Evolutionary conservation across 1,140 invertebrate species (phyloP), one percentile per base, ranked within the genome.

Genomic region (Heliconius melpomene): DNA sequence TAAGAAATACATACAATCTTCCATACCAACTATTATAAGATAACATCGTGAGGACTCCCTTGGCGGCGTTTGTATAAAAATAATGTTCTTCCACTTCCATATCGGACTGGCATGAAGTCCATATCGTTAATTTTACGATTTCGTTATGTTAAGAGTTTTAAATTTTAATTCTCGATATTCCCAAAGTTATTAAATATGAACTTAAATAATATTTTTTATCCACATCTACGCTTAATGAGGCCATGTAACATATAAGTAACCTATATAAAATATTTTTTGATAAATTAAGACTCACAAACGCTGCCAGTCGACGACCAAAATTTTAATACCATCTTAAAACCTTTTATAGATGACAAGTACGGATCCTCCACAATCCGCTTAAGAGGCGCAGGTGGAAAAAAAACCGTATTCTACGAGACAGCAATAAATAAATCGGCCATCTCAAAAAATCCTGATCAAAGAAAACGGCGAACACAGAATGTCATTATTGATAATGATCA

Each of bases 71-170:
- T 71, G 46, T 74, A 75, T 79, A 20, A 79, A 75, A 79, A 75
- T 79, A 79, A 79, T 40, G 78, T 75, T 20, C 29, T 32, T 50
- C 57, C 46, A 18, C 57, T 79, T 79, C 54, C 66, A 79, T 72
- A 75, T 79, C 78, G 38, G 74, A 54, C 13, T 54, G 50, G 71
- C 73, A 71, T 71, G 78, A 40, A 54, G 72, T 79, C 78, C 73
- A 54, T 79, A 75, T 79, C 78, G 74, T 79, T 74, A 79, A 79
- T 79, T 79, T 60, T 75, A 75, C 38, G 72, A 74, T 52, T 38
- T 20, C 23, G 11, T 54, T 50, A 23, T 26, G 29, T 79, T 79
- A 75, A 38, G 57, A 60, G 8, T 60, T 60, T 60, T 23, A 7
- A 23, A 60, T 23, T 11, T 60, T 60, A 11, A 26, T 7, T 46